Evolutionary conservation across 2,888 invertebrate species (phyloP).

Genomic region (Neoaliturus tenellus): DNA sequence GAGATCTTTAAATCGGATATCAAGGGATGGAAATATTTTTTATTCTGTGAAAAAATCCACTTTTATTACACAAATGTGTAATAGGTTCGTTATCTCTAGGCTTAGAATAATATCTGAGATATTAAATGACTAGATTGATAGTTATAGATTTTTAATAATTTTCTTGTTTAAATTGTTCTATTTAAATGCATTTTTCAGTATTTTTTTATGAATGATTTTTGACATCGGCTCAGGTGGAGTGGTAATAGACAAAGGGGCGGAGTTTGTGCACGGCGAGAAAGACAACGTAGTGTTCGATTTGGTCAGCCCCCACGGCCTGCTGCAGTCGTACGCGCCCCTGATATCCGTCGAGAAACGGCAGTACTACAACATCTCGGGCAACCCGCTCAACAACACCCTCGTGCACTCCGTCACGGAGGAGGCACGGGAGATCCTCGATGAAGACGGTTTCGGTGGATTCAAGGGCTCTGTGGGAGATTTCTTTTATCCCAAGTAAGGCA

Average conservation of each 20-base stretch:
- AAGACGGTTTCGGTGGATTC: not conserved
- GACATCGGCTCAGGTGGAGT: slow-evolving; percentile 69
- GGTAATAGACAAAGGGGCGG: slow-evolving; percentile 83
- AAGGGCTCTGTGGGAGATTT: not conserved
- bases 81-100: no score
- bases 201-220: not conserved
- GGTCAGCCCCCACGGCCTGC: slow-evolving; percentile 10
- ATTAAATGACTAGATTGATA: no score
- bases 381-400: not conserved
- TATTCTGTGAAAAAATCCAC: no score
- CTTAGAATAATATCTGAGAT: no score
- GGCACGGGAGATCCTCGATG: not conserved
- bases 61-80: no score
- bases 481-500: slow-evolving; percentile 24
- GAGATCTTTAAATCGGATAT: no score
- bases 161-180: no score
- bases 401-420: not conserved
- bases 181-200: no score
- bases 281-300: slow-evolving; percentile 77
- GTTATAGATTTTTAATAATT: no score
- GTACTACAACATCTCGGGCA: not conserved
- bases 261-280: slow-evolving; percentile 86
- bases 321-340: not conserved
- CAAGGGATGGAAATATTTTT: no score
- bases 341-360: not conserved